Conservation (phyloP, 2,797 vertebrate genomes). For the Hydrocynus forskahlii region DNA sequence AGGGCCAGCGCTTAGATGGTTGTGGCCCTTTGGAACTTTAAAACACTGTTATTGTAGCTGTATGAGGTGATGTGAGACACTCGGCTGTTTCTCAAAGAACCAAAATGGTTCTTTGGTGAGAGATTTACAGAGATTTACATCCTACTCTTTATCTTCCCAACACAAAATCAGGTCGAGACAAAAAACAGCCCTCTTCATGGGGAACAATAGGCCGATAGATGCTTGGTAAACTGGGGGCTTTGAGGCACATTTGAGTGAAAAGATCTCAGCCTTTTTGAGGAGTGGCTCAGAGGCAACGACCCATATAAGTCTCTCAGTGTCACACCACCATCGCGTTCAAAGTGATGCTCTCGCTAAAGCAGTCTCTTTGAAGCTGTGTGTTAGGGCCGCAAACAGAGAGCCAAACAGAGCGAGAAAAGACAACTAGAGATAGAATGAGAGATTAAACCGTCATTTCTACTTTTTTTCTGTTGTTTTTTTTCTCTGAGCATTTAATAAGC, state of each 20-base stretch:
- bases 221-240: not conserved
- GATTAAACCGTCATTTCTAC: constrained; percentile 53
- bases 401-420: constrained; percentile 13
- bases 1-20: too few relatives aligned
- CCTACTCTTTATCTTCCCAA: not conserved
- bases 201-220: not conserved
- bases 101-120: not conserved
- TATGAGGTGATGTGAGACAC: too few relatives aligned
- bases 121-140: not conserved
- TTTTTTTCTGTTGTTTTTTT: constrained; percentile 20
- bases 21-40: too few relatives aligned
- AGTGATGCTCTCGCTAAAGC: constrained; percentile 66
- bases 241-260: constrained; percentile 34
- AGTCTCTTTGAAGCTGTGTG: constrained; percentile 74
- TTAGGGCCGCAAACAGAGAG: constrained; percentile 59
- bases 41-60: too few relatives aligned
- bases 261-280: constrained; percentile 62
- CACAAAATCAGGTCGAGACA: not conserved
- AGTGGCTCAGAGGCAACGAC: constrained; percentile 68
- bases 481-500: constrained; percentile 40
- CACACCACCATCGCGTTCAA: constrained; percentile 64
- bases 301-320: constrained; percentile 78
- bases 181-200: not conserved
- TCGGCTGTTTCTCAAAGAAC: not conserved
- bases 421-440: constrained; percentile 45